Evolutionary conservation across 2,113 vertebrate species (phyloP), one percentile per base, ranked within the genome.

Genomic region (Chloebia gouldiae): DNA sequence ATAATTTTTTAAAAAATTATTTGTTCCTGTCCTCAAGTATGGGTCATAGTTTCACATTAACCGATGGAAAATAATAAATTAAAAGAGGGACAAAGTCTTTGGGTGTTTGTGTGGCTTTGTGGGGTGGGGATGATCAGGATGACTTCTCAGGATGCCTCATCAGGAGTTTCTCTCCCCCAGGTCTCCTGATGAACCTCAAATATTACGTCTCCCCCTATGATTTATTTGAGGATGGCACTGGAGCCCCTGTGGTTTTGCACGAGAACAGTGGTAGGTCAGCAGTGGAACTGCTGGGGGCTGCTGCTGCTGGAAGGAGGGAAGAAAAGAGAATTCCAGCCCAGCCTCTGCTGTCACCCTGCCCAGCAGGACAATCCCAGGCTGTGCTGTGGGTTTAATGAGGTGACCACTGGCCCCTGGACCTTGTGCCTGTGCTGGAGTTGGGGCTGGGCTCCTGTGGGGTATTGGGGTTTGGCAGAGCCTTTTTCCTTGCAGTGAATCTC

Each of bases 151-250:
- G 61, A 2, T 10, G 42, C 60, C 33, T 53, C 57, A 57, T 86
- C 68, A 94, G 44, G 28, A 86, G 11, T 70, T 94, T 72, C 56
- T 95, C 86, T 96, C 68, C 81, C 87, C 16, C 95, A 98, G 98
- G 99, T 90, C 98, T 99, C 81, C 98, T 99, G 88, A 99, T 99
- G 97, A 98, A 99, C 59, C 98, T 99, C 79, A 99, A 99, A 97
- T 99, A 99, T 95, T 99, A 99, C 4, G 98, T 99, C 28, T 99
- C 99, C 4, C 99, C 99, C 21, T 99, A 99, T 76, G 99, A 99
- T 94, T 94, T 99, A 14, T 99, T 99, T 93, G 99, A 99, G 95
- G 99, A 99, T 72, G 98, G 98, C 87, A 98, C 98, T 2, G 98
- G 98, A 87, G 91, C 98, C 21, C 98, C 98, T 7, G 95, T 99